Evolutionary conservation across 2,797 vertebrate genomes (phyloP), one percentile per base, ranked within the genome.

Genomic region (Sebastolobus altivelis): DNA sequence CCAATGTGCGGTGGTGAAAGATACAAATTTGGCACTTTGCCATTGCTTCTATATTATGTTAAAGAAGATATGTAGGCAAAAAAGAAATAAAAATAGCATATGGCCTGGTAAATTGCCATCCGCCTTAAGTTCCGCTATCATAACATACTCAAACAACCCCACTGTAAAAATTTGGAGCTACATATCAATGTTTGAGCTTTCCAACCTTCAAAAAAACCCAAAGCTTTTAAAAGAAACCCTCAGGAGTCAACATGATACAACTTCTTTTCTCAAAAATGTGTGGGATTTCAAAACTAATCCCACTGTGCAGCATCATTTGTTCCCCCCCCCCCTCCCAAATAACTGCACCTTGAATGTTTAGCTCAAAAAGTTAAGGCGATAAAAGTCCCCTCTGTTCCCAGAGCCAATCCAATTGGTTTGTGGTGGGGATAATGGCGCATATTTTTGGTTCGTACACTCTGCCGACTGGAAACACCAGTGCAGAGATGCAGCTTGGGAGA

Each of bases 21-120:
- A 90, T 87, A 89, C 27, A 80, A 74, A 87, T 92, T 94, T 95
- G 94, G 93, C 94, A 94, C 92, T 84, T 84, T 81, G 88, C 87
- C 89, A 66, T 87, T 81, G 67, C 84, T 85, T 75, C 81, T 91
- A 83, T 87, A 77, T 82, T 89, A 82, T 68, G 40, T 88, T 84
- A 87, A 84, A 87, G 65, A 85, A 75, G 86, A 93, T 93, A 93
- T 92, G 83, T 88, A 84, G 69, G 87, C 82, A 90, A 80, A 83
- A 85, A 70, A n/a, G 22, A 69, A 84, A 78, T 37, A 59, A 72
- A 86, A 91, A 87, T 77, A 89, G 79, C 89, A 87, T 88, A 84
- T 91, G 82, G 89, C 81, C 88, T 88, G 80, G 87, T 88, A 77
- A 75, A 88, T 31, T 75, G 70, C 85, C 72, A 71, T 82, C 43